Conservation (phyloP, 2,888 invertebrate genomes). For the Noctua comes region DNA sequence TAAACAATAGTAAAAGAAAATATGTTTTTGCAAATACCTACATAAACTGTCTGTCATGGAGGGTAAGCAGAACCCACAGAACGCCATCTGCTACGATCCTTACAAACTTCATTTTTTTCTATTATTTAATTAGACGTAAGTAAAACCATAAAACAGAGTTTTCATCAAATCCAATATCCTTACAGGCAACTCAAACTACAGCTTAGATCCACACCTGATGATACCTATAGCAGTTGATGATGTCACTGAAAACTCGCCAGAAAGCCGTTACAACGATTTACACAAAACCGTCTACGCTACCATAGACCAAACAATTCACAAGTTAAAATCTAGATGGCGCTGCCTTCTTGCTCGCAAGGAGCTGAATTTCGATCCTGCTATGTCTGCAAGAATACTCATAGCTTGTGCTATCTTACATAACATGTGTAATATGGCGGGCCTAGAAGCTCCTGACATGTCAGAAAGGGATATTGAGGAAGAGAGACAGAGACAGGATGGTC, state of each 20-base stretch:
- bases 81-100: neutral
- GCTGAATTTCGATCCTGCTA: neutral
- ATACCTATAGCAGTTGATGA: neutral
- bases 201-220: neutral
- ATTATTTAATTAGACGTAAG: neutral
- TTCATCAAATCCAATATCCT: neutral
- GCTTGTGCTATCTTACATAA: constrained; percentile 31
- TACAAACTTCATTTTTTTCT: neutral
- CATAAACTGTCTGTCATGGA: neutral
- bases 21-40: neutral
- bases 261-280: constrained; percentile 26
- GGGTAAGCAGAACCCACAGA: neutral
- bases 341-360: constrained; percentile 20
- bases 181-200: neutral
- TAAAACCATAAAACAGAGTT: neutral
- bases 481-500: constrained; percentile 6
- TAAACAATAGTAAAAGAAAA: no score
- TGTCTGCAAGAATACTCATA: constrained; percentile 6
- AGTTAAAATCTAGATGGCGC: constrained; percentile 33
- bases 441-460: constrained; percentile 15
- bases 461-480: neutral
- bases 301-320: constrained; percentile 2
- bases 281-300: neutral
- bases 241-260: constrained; percentile 2
- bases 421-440: constrained; percentile 6